Conservation (phyloP, 2,888 invertebrate species). For the Tetragonisca angustula region DNA sequence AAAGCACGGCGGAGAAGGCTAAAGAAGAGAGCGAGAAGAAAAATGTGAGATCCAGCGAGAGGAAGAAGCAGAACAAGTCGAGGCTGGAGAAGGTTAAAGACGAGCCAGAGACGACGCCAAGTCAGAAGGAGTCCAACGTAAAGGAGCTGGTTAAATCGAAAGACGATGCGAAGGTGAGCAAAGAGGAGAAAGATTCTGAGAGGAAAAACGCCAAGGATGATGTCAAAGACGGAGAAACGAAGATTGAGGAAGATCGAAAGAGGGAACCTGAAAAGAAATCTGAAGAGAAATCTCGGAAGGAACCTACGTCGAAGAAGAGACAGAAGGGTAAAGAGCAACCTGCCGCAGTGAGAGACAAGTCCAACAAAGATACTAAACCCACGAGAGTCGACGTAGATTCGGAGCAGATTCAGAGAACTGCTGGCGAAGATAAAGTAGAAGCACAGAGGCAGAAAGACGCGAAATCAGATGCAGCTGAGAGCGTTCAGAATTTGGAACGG, state of each 20-base stretch:
- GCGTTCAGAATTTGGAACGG: not conserved
- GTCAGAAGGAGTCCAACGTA: not conserved
- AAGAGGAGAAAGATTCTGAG: conserved; percentile 27
- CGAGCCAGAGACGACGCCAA: not conserved
- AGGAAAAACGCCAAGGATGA: conserved; percentile 26
- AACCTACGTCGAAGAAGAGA: conserved; percentile 41
- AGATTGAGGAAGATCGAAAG: not conserved
- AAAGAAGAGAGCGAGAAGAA: conserved; percentile 52
- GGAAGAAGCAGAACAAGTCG: conserved; percentile 68
- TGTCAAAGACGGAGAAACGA: conserved; percentile 30
- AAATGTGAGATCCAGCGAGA: conserved; percentile 35
- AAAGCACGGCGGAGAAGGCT: conserved; percentile 35
- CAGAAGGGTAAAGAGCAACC: conserved; percentile 46
- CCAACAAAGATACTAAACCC: conserved; percentile 30
- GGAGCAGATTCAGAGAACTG: conserved; percentile 5
- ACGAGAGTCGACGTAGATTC: conserved; percentile 20
- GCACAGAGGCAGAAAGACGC: not conserved
- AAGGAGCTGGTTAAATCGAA: conserved; percentile 44
- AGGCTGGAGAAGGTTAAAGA: conserved; percentile 59
- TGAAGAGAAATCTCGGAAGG: conserved; percentile 40
- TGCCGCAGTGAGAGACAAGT: conserved; percentile 27
- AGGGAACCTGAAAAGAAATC: conserved; percentile 5
- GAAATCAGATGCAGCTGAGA: conserved; percentile 2
- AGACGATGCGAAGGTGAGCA: conserved; percentile 40
- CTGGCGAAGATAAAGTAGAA: conserved; percentile 17